Evolutionary conservation across 2,113 vertebrate species (phyloP).

Genomic region (Suricata suricatta): DNA sequence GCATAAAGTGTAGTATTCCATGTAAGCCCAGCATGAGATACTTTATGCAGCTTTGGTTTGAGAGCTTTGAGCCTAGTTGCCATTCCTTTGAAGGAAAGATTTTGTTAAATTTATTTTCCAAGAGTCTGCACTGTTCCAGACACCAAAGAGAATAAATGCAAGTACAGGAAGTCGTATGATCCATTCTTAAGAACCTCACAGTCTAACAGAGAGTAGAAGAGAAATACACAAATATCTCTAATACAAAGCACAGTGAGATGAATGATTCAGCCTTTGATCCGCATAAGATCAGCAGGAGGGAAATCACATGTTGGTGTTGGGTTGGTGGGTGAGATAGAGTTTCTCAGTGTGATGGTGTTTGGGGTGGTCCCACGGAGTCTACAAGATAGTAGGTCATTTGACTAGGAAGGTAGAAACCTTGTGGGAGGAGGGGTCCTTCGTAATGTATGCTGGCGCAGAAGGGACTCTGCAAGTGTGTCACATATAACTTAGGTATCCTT

Average conservation of each 20-base stretch:
- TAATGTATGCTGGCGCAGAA: background rate
- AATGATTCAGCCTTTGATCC: background rate
- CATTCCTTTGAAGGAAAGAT: background rate
- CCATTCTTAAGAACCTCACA: background rate
- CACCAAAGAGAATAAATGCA: background rate
- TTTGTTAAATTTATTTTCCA: conserved; percentile 15
- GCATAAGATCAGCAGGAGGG: background rate
- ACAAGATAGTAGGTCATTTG: background rate
- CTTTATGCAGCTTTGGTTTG: background rate
- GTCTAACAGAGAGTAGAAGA: background rate
- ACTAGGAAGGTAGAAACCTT: background rate
- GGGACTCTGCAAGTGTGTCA: background rate
- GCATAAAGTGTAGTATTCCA: background rate
- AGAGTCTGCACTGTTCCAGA: background rate
- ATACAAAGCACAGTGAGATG: background rate
- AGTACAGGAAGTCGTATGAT: background rate
- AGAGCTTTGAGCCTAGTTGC: background rate
- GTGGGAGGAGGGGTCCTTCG: background rate
- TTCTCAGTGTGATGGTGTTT: background rate
- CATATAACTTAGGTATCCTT: background rate
- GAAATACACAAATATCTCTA: background rate
- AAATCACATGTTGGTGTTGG: background rate
- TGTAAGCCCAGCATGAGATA: background rate
- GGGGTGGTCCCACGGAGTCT: background rate
- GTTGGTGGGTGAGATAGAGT: background rate